Base-by-base conservation (phyloP, 2,113 vertebrate species). In the human (Homo sapiens) region DNA sequence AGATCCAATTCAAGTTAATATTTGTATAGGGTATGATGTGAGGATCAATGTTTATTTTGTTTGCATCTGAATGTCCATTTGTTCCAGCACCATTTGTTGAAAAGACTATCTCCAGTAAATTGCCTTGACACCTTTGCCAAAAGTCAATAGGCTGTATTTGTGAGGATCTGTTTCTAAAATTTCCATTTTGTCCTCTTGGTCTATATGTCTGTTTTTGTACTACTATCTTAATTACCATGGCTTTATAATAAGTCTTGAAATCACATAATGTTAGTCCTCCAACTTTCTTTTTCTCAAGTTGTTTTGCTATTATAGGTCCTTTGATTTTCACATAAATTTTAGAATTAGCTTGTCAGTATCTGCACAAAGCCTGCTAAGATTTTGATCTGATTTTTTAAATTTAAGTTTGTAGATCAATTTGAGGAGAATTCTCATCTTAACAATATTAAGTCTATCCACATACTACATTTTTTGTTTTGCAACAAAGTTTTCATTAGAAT, bases 401-500 rank as follows among this genome's bases (percentile, higher is more conserved):
- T 66, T 52, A 8, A 52, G 10, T 38, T 23, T 84, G 35, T 84
- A 61, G 52, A 75, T 92, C 55, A 75, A 20, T 59, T 59, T 59
- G 22, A 16, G 38, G 50, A 83, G 22, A 83, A 83, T 68, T 83
- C 17, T 38, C 6, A 2, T 43, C 48, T 91, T 91, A 81, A 61
- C 30, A 89, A n/a, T 90, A 38, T 50, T 79, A 59, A 90, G 25
- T 45, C 13, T 64, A 30, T 64, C 27, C 27, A 64, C 61, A 64
- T 64, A 64, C 27, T 64, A 13, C 12, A 14, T 64, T 64, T 64
- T 64, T 30, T 64, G 66, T 79, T 98, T 94, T 97, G 55, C 30
- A 50, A 76, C 43, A 84, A 92, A 87, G 30, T 92, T 95, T 98
- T 90, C 89, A 93, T 97, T 98, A 94, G 92, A 94, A 20, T 8